phyloP scores from a whole-genome alignment of 2,797 vertebrate species.

The Crenuchus spilurus region DNA sequence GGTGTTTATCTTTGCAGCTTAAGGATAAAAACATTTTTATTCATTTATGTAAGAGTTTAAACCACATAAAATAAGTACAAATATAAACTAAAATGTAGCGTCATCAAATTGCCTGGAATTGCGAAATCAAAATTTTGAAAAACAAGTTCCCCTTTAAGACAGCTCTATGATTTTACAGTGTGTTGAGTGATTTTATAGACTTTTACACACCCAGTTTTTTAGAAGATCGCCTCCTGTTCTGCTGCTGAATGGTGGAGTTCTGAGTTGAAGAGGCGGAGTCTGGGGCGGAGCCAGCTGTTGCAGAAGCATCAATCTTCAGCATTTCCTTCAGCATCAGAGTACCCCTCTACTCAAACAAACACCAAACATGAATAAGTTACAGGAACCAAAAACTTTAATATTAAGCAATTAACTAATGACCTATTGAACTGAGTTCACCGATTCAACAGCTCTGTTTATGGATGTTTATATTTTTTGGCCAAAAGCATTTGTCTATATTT shows the following conservation, averaged over 20 bases:
- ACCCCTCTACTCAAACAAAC: slow-evolving; percentile 82
- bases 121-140: no score
- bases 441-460: no score
- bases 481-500: no score
- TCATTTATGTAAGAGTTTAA: neutral
- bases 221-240: slow-evolving; percentile 79
- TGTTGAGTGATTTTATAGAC: neutral
- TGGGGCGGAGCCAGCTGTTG: slow-evolving; percentile 65
- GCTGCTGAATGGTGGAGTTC: slow-evolving; percentile 67
- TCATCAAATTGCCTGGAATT: no score
- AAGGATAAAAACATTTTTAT: neutral
- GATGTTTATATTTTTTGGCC: no score
- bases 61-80: neutral
- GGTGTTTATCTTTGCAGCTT: slow-evolving; percentile 85
- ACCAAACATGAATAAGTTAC: neutral
- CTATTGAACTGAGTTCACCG: no score
- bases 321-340: slow-evolving; percentile 97
- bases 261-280: slow-evolving; percentile 60
- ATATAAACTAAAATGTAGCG: neutral
- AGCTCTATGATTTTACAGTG: neutral
- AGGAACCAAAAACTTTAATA: no score
- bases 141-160: neutral
- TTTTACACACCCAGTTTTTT: slow-evolving; percentile 86
- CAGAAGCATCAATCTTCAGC: slow-evolving; percentile 90
- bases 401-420: no score